Conservation (phyloP, 2,113 vertebrate genomes). For the Garra rufa region DNA sequence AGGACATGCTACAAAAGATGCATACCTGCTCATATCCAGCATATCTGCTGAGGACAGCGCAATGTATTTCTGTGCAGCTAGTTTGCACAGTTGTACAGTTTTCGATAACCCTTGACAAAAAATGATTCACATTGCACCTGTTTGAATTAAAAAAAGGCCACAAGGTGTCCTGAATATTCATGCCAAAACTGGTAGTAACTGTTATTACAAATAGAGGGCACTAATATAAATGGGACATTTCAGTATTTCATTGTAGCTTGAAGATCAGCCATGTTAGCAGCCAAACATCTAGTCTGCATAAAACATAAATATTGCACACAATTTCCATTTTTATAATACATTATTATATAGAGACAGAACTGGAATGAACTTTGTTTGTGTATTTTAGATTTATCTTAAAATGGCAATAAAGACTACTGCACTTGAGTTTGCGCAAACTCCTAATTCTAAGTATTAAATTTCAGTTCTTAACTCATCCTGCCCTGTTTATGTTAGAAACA, state of each 20-base stretch:
- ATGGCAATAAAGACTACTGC: too few species aligned
- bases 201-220: not conserved
- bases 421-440: not conserved
- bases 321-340: not conserved
- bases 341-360: not conserved
- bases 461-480: not conserved
- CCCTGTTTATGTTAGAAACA: not conserved
- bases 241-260: not conserved
- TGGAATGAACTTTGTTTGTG: not conserved
- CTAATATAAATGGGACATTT: not conserved
- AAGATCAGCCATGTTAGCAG: not conserved
- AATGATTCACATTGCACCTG: not conserved
- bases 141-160: not conserved
- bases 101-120: conserved; percentile 12
- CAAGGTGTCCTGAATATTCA: not conserved
- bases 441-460: not conserved
- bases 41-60: conserved; percentile 42
- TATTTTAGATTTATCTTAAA: too few species aligned
- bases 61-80: conserved; percentile 67
- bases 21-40: conserved; percentile 31
- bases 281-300: not conserved
- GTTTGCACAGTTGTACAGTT: conserved; percentile 54
- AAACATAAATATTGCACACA: not conserved
- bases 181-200: not conserved
- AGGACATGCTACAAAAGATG: conserved; percentile 46